phyloP scores from a whole-genome alignment of 2,888 invertebrate genomes.

The Phragmatobia fuliginosa region DNA sequence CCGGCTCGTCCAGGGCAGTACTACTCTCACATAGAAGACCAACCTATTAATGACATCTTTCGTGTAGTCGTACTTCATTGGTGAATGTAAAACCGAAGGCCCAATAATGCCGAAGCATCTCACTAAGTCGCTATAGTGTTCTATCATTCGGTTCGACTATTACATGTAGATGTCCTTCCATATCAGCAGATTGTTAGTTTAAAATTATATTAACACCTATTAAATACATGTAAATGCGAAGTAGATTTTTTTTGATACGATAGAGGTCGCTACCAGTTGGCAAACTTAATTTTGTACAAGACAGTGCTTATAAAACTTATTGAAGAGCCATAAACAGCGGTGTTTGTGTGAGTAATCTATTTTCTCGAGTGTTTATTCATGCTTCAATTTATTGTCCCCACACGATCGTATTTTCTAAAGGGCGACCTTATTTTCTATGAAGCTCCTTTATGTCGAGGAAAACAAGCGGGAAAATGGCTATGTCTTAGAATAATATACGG shows the following conservation, averaged over 20 bases:
- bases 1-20: no score
- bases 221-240: no score
- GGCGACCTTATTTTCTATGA: slow-evolving; percentile 66
- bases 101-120: no score
- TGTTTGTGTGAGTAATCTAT: slow-evolving; percentile 59
- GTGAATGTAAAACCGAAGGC: no score
- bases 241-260: no score
- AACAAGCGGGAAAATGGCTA: slow-evolving; percentile 60
- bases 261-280: no score
- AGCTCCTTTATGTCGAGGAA: slow-evolving; percentile 64
- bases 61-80: no score
- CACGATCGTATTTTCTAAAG: slow-evolving; percentile 70
- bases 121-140: no score
- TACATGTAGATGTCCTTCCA: not conserved
- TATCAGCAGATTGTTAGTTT: not conserved
- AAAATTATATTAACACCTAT: not conserved
- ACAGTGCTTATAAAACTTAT: not conserved
- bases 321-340: slow-evolving; percentile 32
- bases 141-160: not conserved
- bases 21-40: no score
- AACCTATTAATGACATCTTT: no score
- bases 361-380: slow-evolving; percentile 69
- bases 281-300: no score
- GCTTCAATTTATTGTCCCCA: slow-evolving; percentile 69
- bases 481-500: slow-evolving; percentile 61